Evolutionary conservation across 2,113 vertebrate genomes (phyloP).

Genomic region (Microcebus tavaratra): DNA sequence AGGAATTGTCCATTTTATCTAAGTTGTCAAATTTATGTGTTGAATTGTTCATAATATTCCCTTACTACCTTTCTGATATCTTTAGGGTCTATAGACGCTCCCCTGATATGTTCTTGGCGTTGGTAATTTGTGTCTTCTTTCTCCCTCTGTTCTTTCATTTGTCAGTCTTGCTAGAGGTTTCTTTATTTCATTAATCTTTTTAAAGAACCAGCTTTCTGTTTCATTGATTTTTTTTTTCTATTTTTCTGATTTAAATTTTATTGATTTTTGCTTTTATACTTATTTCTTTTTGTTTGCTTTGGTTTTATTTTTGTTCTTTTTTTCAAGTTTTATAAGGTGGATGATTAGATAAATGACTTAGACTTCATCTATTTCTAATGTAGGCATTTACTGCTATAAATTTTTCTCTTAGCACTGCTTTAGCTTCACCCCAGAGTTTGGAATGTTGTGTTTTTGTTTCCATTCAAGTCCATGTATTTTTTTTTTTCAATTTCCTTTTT

Average conservation of each 20-base stretch:
- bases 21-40: neutral
- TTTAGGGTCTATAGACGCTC: neutral
- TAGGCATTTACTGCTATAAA: neutral
- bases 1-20: neutral
- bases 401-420: neutral
- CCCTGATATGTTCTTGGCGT: neutral
- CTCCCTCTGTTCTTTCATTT: rapidly evolving
- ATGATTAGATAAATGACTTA: neutral
- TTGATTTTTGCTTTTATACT: neutral
- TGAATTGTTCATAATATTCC: neutral
- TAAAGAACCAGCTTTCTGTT: neutral
- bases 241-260: slow-evolving; percentile 37
- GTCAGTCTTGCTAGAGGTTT: neutral
- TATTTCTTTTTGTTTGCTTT: slow-evolving; percentile 4
- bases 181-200: neutral
- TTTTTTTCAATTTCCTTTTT: neutral
- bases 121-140: neutral
- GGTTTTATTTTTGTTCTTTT: slow-evolving; percentile 4
- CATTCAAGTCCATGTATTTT: neutral
- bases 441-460: neutral
- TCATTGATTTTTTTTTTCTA: slow-evolving; percentile 1
- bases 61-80: neutral
- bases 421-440: neutral
- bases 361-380: neutral
- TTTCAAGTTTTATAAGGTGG: neutral